Conservation (phyloP, 2,113 vertebrate species). For the Grammomys dolichurus region DNA sequence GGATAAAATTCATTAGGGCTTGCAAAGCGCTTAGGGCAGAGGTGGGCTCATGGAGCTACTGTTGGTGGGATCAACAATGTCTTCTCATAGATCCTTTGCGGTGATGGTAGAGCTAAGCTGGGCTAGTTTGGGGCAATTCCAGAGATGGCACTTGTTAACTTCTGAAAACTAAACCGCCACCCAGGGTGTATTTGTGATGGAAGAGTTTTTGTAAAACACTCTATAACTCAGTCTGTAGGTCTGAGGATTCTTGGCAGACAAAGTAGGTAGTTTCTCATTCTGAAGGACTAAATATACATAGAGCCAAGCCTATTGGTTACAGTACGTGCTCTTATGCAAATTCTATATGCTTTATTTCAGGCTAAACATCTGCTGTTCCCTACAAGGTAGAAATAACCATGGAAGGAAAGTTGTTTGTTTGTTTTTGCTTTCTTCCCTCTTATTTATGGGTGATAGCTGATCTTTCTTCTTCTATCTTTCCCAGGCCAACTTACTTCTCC, state of each 20-base stretch:
- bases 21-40: neutral
- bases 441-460: constrained; percentile 51
- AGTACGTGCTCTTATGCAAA: neutral
- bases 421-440: neutral
- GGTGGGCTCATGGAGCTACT: neutral
- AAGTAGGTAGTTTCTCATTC: neutral
- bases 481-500: neutral
- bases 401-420: constrained; percentile 39
- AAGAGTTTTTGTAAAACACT: neutral
- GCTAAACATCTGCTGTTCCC: constrained; percentile 63
- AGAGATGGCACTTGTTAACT: neutral
- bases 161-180: neutral
- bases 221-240: neutral
- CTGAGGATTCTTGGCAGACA: neutral
- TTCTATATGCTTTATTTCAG: constrained; percentile 35
- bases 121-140: neutral
- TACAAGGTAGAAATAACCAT: neutral
- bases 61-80: neutral
- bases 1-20: neutral
- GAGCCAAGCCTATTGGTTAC: neutral
- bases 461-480: constrained; percentile 43
- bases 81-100: neutral
- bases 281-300: neutral
- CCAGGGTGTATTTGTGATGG: neutral
- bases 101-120: neutral